A percentile compares a stretch with the other conserved stretches of the same genome.
Evolutionary conservation across 2,113 vertebrate species (phyloP).

Genomic region (Gnathonemus longibarbis): DNA sequence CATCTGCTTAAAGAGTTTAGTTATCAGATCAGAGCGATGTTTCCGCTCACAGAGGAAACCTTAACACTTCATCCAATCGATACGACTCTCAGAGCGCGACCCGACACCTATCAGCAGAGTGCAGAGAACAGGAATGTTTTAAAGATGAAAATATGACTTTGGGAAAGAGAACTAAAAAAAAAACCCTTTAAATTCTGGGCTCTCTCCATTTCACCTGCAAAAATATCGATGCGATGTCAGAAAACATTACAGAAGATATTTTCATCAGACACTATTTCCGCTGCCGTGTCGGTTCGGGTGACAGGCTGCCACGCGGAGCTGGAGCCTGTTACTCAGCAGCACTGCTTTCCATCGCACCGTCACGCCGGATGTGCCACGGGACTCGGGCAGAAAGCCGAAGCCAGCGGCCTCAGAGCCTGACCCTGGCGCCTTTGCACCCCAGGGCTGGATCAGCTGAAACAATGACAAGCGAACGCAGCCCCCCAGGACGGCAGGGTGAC

Average conservation of each 20-base stretch:
- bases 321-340: not conserved
- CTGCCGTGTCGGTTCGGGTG: not conserved
- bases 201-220: not conserved
- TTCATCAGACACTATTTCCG: not conserved
- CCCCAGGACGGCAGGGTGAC: not conserved
- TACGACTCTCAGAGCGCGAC: not conserved
- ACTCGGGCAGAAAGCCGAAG: not conserved
- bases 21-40: not conserved
- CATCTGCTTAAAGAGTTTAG: not conserved
- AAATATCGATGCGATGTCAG: not conserved
- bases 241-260: not conserved
- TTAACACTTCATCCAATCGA: not conserved
- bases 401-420: not conserved
- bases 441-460: not conserved
- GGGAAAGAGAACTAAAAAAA: not conserved
- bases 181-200: not conserved
- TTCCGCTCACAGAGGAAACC: not conserved
- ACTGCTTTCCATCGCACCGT: not conserved
- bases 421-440: not conserved
- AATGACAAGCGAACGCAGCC: not conserved
- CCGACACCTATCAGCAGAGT: not conserved
- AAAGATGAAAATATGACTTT: constrained; percentile 10
- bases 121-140: not conserved
- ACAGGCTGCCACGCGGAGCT: not conserved
- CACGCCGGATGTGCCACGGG: not conserved